Base-by-base conservation (phyloP, 2,113 vertebrate species). In the Seriola rivoliana region DNA sequence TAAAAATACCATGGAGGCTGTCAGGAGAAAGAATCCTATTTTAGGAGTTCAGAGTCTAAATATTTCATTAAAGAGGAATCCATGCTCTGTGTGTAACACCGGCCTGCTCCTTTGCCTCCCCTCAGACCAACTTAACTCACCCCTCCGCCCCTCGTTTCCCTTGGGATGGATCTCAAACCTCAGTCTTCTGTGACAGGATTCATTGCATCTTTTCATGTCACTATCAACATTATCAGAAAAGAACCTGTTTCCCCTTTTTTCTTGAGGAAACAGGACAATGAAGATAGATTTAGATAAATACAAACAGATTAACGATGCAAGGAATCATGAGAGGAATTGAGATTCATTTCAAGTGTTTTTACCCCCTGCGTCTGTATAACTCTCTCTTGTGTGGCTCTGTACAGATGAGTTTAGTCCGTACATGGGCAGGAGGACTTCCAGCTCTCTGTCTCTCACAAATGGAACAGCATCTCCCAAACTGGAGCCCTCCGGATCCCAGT, bases 401-500 rank as follows among this genome's bases (percentile, higher is more conserved):
- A 23, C 90, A 99, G 98, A 99, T 88, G 96, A 97, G 19, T 94
- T 95, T 1, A 95, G 94, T 0, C 96, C 96, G 10, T 96, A 96
- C 68, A 93, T 95, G 90, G 94, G 95, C 78, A 95, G 95, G 86
- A 97, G 94, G 73, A n/a, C 82, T 14, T 95, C 95, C 85, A 94
- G 93, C n/a, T 92, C 95, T 23, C 77, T 96, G 19, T 96, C 95
- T 16, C 82, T 97, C 77, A 92, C 80, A 86, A 97, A 97, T 5
- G 97, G 96, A 34, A 64, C 88, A 38, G 81, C 93, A 0, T 85
- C 83, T 50, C 93, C 95, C 70, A 85, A 89, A 82, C 93, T 80
- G 0, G 91, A 93, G 2, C n/a, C 91, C 17, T 64, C 75, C 0
- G 89, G 94, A 4, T 77, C 89, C 2, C 96, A 96, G 67, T 94